Base-by-base conservation (phyloP, 2,888 invertebrate genomes). In the Rhingia rostrata region DNA sequence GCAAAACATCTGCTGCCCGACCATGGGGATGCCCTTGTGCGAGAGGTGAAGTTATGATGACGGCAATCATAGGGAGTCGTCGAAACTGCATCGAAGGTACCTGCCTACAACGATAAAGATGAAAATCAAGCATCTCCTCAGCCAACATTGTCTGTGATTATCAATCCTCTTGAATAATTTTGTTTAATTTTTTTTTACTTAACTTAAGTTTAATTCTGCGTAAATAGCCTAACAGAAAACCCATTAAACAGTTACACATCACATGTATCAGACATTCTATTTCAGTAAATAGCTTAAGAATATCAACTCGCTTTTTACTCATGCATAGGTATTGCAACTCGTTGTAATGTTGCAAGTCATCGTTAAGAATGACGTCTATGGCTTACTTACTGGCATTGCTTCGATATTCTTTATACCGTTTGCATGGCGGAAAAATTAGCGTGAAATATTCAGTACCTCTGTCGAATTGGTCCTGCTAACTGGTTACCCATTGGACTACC, bases 11-110 rank as follows among this genome's bases (percentile, higher is more conserved):
- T 89, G 2, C 67, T 88, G 7, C 90, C 90, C 0, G 89, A 90
- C 64, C 92, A 91, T 75, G 91, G 91, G 0, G 87, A 89, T 32
- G 89, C 90, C 2, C 87, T 90, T 37, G 86, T 91, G 0, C 87
- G 88, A 54, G 82, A 88, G 10, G 79, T 92, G 0, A 86, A 86
- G 30, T 86, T 91, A 22, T 87, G 89, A 86, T 90, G 87, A 88
- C 10, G 12, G 4, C 54, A 6, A 33, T 45, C 35, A 63, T 51
- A 35, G 37, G 58, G 32, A 7, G 43, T 35, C 51, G 58, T 51
- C 33, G 49, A 14, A 49, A 70, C 35, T 3, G 47, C 77, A 66
- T 53, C 37, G 33, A 53, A 47, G 67, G 73, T 79, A 83, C 83
- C 83, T 83, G 73, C 67, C 49, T 35, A 61, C 66, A 72, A 66